phyloP scores from a whole-genome alignment of 2,888 invertebrate species.

The Spicauda simplicius region DNA sequence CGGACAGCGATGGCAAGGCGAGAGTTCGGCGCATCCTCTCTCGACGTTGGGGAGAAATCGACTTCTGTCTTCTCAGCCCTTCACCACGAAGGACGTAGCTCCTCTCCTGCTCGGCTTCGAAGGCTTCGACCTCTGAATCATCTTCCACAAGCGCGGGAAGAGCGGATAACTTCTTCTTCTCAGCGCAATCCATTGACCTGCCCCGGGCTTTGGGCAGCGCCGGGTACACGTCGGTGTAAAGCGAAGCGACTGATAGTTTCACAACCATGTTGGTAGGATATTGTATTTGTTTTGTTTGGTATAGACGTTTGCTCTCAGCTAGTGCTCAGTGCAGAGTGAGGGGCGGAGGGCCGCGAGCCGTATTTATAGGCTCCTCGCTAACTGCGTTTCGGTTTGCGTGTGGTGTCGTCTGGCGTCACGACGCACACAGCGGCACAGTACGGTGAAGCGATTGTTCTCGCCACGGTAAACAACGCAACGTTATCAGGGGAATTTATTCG shows the following conservation, averaged over 20 bases:
- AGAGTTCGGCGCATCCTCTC: constrained; percentile 70
- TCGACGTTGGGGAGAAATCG: constrained; percentile 70
- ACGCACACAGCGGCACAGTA: constrained; percentile 37
- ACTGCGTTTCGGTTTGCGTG: constrained; percentile 39
- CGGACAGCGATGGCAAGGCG: constrained; percentile 75
- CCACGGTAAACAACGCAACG: constrained; percentile 45
- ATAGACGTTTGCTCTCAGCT: constrained; percentile 42
- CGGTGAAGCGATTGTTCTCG: constrained; percentile 40
- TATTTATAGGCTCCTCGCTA: constrained; percentile 46
- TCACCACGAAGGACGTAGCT: constrained; percentile 66
- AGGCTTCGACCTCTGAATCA: constrained; percentile 49
- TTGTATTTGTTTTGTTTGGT: constrained; percentile 27
- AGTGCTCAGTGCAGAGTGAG: constrained; percentile 47
- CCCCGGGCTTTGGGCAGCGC: constrained; percentile 48
- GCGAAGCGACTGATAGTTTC: constrained; percentile 50
- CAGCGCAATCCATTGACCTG: constrained; percentile 47
- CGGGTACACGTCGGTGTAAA: constrained; percentile 52
- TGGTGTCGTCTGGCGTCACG: constrained; percentile 33
- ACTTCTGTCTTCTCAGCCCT: constrained; percentile 72
- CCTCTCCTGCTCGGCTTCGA: constrained; percentile 49
- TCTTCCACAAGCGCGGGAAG: constrained; percentile 52
- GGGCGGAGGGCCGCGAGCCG: constrained; percentile 43
- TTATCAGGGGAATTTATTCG: constrained; percentile 46
- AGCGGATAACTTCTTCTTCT: constrained; percentile 46
- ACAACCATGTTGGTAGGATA: constrained; percentile 46